phyloP scores from a whole-genome alignment of 2,888 invertebrate species.

The Baronia brevicornis region DNA sequence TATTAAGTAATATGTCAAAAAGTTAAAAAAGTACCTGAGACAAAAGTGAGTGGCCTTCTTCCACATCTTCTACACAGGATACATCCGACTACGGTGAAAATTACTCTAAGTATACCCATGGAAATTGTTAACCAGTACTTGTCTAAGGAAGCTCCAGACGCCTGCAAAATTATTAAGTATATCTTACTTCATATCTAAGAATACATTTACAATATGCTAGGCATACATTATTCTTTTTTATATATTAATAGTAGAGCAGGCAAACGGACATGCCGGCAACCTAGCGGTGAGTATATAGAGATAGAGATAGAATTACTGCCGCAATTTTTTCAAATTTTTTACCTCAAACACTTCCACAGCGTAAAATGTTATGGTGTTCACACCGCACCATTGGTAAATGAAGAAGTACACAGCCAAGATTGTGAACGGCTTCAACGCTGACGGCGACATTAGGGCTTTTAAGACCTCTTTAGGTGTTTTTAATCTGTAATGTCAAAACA shows the following conservation, averaged over 20 bases:
- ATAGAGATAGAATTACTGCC: too few species aligned
- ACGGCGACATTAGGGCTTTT: conserved; percentile 75
- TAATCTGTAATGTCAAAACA: conserved; percentile 41
- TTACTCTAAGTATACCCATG: conserved; percentile 74
- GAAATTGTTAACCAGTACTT: conserved; percentile 77
- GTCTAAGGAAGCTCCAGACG: conserved; percentile 74
- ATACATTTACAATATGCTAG: not conserved
- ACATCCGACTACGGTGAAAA: conserved; percentile 79
- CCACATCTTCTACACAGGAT: conserved; percentile 77
- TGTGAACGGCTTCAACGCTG: conserved; percentile 78
- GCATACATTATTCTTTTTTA: too few species aligned
- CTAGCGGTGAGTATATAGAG: too few species aligned
- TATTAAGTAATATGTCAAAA: conserved; percentile 2
- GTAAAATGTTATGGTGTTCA: conserved; percentile 81
- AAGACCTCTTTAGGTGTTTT: conserved; percentile 67
- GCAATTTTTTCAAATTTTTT: too few species aligned
- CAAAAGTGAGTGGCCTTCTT: conserved; percentile 77
- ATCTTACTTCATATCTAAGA: not conserved
- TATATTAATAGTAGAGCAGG: too few species aligned
- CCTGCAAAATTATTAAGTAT: conserved; percentile 35
- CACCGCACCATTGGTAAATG: conserved; percentile 82
- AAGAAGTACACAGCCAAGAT: conserved; percentile 79
- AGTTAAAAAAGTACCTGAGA: conserved; percentile 68
- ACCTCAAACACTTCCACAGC: conserved; percentile 80
- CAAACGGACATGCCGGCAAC: too few species aligned